phyloP scores from a whole-genome alignment of 1,140 invertebrate species.

The Drosophila aff. region DNA sequence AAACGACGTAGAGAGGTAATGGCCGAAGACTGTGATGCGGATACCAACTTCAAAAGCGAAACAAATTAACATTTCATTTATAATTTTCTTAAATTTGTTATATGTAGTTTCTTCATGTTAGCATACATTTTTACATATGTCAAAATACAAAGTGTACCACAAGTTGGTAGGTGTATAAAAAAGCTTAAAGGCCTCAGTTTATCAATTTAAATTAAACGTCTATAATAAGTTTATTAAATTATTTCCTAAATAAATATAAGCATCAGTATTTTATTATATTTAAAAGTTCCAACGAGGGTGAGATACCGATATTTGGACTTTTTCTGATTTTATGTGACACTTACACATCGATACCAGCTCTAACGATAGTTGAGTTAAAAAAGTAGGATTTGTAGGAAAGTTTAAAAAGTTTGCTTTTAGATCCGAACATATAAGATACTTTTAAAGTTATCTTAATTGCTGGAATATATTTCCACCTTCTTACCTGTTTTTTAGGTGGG shows the following conservation, averaged over 20 bases:
- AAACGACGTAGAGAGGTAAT: neutral
- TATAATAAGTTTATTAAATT: neutral
- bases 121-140: neutral
- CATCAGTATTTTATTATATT: neutral
- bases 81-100: neutral
- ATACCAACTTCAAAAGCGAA: neutral
- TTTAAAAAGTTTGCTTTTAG: neutral
- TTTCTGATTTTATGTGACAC: neutral
- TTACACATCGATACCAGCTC: neutral
- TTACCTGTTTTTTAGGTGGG: neutral
- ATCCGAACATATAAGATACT: too few relatives aligned
- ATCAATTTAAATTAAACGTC: neutral
- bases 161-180: neutral
- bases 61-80: neutral
- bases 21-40: slow-evolving; percentile 1
- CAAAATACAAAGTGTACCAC: neutral
- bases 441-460: too few relatives aligned
- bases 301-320: neutral
- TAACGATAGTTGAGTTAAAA: neutral
- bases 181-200: neutral
- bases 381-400: neutral
- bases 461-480: too few relatives aligned
- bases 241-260: neutral
- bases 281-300: neutral
- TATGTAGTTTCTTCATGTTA: neutral